A percentile compares a stretch with the other conserved stretches of the same genome.
Evolutionary conservation across 2,113 vertebrate genomes (phyloP).

Genomic region (Brachypodius melanocephalos): DNA sequence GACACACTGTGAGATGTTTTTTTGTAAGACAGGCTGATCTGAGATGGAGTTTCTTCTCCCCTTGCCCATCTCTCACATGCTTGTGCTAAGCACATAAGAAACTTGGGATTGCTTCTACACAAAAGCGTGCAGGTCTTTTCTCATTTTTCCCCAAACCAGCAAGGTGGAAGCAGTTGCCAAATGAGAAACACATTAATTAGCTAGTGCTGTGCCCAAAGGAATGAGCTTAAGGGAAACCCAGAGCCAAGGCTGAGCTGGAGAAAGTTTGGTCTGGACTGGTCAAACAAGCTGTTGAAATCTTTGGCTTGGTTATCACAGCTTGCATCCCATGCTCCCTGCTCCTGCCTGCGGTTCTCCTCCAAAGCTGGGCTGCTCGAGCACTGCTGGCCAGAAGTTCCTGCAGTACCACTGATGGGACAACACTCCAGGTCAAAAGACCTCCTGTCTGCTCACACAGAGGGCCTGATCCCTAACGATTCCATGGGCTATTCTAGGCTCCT

Average conservation of each 20-base stretch:
- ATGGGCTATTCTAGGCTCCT: background rate
- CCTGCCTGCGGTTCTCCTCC: background rate
- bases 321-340: background rate
- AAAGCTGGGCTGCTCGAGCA: background rate
- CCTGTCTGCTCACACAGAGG: fast-evolving
- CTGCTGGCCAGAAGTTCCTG: background rate
- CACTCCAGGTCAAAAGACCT: background rate
- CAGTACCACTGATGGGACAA: background rate
- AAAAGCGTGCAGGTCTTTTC: background rate
- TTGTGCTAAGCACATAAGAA: background rate
- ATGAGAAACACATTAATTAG: background rate
- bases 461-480: background rate
- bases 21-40: background rate
- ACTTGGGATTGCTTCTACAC: background rate
- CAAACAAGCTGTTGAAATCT: background rate
- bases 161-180: background rate
- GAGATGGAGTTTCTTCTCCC: background rate
- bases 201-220: background rate
- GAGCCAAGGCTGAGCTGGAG: background rate
- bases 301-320: background rate
- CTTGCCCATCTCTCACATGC: background rate
- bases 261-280: background rate
- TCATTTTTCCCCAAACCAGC: background rate
- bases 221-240: background rate
- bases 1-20: background rate